Conservation (phyloP, 2,113 vertebrate species). For the Capreolus pygargus region DNA sequence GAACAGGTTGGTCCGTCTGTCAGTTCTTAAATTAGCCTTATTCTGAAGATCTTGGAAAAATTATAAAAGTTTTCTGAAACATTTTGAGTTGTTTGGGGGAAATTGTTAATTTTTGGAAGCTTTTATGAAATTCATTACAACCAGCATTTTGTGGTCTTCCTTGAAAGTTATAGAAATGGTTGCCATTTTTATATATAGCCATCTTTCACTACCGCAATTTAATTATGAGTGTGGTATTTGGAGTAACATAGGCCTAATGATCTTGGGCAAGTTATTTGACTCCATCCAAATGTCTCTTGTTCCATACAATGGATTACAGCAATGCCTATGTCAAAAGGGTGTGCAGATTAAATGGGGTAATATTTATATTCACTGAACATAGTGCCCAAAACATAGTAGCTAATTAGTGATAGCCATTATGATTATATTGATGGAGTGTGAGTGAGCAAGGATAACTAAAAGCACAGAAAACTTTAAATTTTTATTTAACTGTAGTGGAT, state of each 20-base stretch:
- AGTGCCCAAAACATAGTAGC: background rate
- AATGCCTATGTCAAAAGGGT: background rate
- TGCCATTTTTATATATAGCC: background rate
- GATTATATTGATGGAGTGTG: background rate
- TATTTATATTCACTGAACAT: background rate
- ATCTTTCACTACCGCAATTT: background rate
- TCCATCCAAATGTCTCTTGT: background rate
- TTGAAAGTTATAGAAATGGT: background rate
- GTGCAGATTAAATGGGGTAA: background rate
- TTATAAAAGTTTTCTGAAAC: background rate
- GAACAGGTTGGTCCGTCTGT: background rate
- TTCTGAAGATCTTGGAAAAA: background rate
- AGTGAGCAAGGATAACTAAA: background rate
- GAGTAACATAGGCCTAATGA: background rate
- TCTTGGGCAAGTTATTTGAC: background rate
- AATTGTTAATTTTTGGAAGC: background rate
- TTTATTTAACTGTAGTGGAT: background rate
- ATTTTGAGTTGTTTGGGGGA: conserved; percentile 11
- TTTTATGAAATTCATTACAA: background rate
- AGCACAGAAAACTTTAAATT: background rate
- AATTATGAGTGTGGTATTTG: background rate
- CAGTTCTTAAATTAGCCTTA: background rate
- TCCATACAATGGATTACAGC: background rate
- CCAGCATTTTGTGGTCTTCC: background rate
- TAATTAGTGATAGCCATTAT: background rate